Base-by-base conservation (phyloP, 2,797 vertebrate species). In the Gorsachius magnificus region DNA sequence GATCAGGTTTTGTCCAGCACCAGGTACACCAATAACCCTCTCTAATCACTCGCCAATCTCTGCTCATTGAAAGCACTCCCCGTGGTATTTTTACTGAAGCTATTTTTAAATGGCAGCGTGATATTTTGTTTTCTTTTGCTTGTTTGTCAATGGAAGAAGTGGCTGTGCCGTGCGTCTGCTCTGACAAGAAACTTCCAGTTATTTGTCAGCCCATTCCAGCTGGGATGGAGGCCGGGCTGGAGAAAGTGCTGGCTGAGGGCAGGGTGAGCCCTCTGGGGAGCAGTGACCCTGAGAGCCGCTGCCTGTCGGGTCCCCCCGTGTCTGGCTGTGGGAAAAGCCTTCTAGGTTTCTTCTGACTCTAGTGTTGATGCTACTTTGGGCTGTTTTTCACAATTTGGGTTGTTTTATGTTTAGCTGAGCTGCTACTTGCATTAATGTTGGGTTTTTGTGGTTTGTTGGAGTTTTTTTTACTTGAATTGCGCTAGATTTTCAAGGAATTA, bases 61-160 rank as follows among this genome's bases (percentile, higher is more conserved):
- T 82, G 81, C 70, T 26, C 0, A 0, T 7, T 4, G 8, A 92
- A 93, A 95, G 88, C 81, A 21, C 78, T 71, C 83, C 60, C 83
- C 1, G 0, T 5, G 12, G 75, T 45, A 81, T 64, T 94, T 92
- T 76, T 91, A 70, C 65, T 48, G 57, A 56, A 91, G 93, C 65
- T 96, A 86, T 94, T 97, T 95, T 96, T 94, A 97, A 95, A 83
- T 76, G 82, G 71, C 92, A 89, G 81, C 75, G 65, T 68, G 93
- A 63, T 89, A 38, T 76, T 92, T 93, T 93, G 72, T 76, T 97
- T 96, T 92, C 87, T 89, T 85, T 87, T 10, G 6, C 75, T 71
- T 3, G 0, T 78, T 95, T 95, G 84, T 93, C 87, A 89, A 12
- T 63, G 85, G 79, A 90, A 93, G 86, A 77, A 97, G 90, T 92